Evolutionary conservation across 2,797 vertebrate genomes (phyloP).

Genomic region (Novumbra hubbsi): DNA sequence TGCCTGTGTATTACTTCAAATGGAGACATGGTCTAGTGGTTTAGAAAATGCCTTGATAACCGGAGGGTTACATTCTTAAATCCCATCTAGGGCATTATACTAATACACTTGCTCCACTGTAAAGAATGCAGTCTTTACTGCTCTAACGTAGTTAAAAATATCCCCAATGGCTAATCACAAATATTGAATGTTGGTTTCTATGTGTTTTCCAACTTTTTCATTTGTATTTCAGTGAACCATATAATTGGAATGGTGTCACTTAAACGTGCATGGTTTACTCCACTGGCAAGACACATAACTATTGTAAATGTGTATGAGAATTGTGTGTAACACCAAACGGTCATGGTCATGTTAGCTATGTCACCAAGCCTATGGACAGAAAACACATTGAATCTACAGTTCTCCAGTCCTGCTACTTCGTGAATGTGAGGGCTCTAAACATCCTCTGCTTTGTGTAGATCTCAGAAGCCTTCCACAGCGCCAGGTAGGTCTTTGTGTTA

Average conservation of each 20-base stretch:
- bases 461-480: constrained; percentile 63
- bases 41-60: constrained; percentile 35
- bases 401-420: background rate
- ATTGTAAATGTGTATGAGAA: constrained; percentile 29
- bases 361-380: background rate
- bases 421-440: constrained; percentile 39
- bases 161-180: constrained; percentile 46
- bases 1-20: constrained; percentile 34
- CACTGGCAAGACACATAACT: constrained; percentile 57
- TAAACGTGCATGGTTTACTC: constrained; percentile 54
- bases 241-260: constrained; percentile 69
- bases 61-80: constrained; percentile 21
- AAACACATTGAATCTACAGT: background rate
- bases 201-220: constrained; percentile 21
- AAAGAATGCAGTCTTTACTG: constrained; percentile 38
- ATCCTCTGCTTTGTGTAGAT: constrained; percentile 52
- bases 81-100: constrained; percentile 18
- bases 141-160: constrained; percentile 47
- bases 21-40: constrained; percentile 5
- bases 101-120: constrained; percentile 23
- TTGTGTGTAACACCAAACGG: background rate
- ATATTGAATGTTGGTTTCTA: constrained; percentile 5
- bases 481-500: constrained; percentile 72
- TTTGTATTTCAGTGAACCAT: constrained; percentile 40
- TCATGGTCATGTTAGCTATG: background rate